Evolutionary conservation across 2,113 vertebrate genomes (phyloP), one percentile per base, ranked within the genome.

Genomic region (Coregonus clupeaformis): DNA sequence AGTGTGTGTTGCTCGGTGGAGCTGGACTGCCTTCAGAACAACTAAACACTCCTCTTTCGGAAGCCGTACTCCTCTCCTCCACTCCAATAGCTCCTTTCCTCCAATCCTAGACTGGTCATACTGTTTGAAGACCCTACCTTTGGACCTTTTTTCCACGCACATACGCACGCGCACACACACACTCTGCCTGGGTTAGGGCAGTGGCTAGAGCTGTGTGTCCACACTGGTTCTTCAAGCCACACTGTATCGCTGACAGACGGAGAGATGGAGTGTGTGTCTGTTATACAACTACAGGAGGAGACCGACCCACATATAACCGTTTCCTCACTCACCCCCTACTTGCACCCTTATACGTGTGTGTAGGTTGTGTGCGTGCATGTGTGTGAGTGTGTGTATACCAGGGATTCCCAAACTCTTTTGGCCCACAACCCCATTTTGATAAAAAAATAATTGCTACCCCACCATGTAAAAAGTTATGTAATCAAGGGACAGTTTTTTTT

Each of bases 1-100:
- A 96, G 90, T 7, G 91, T 98, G 55, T 99, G 97, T 92, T 99
- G 97, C 84, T 97, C 94, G 0, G 95, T 98, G 92, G 95, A 98
- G 90, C 85, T 97, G 80, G 95, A 97, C 85, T 99, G 97, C 91
- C 95, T 98, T 90, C 94, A 94, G 86, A 98, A 98, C 91, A 96
- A 98, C 82, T 99, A 77, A 85, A 91, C 92, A 71, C 12, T 45
- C 22, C 55, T 62, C 29, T 52, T 16, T 16, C 52, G 59, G 72
- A 81, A 69, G 68, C 72, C 59, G 32, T 71, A 45, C 60, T 42
- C 70, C 32, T 71, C 80, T 70, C 82, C 55, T 68, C 67, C 55
- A 32, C 71, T 77, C 60, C 49, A 32, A 85, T 78, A 68, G 78
- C 47, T 47, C 66, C 55, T 62, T 73, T 80, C 63, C 6, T 45